These are phyloP conservation scores for Galbula dea DNA, from an alignment of 2,113 vertebrate genomes.

Conservation along the genomic window DNA sequence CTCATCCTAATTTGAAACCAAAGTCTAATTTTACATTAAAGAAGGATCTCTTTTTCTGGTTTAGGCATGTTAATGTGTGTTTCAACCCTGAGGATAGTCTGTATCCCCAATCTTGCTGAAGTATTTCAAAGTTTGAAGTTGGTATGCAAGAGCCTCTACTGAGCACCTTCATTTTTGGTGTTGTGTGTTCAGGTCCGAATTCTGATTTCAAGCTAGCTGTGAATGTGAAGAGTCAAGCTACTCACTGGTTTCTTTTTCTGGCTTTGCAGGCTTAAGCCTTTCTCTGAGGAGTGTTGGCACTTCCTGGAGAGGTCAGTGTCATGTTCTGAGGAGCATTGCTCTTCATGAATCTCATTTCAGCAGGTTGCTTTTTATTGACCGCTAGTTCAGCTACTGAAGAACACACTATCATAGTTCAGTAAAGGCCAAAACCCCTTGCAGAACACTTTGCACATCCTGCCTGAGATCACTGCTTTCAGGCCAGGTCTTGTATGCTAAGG, in stretches of 20 bases:
- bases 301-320: neutral
- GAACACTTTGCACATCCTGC: neutral
- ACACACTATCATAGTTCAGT: neutral
- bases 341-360: constrained; percentile 36
- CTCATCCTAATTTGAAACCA: neutral
- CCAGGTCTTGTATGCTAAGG: neutral
- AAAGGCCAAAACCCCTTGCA: constrained; percentile 1
- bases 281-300: neutral
- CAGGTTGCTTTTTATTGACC: neutral
- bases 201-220: neutral
- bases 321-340: neutral
- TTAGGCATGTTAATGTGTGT: neutral
- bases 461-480: neutral
- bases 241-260: neutral
- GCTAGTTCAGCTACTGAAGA: neutral
- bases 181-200: accelerated
- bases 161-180: neutral
- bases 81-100: neutral
- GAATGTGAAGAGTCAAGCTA: neutral
- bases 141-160: neutral
- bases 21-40: neutral
- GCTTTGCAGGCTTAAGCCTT: neutral
- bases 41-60: neutral
- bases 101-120: neutral
- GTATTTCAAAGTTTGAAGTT: neutral